These are phyloP conservation scores for Peromyscus nudipes DNA, from an alignment of 2,797 vertebrate species.

Conservation along the genomic window DNA sequence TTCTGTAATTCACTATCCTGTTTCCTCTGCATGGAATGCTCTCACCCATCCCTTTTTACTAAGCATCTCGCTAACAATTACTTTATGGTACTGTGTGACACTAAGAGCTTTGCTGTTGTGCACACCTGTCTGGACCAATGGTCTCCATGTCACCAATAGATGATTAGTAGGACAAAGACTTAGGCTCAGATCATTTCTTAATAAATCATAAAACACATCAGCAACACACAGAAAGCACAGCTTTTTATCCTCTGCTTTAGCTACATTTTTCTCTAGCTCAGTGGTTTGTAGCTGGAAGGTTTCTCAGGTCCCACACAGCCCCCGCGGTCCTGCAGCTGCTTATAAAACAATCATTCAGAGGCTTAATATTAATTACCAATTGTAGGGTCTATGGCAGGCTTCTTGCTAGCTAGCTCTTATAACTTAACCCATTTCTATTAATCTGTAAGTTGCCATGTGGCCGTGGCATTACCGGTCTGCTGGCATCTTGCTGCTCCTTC, in stretches of 20 bases:
- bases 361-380: too few relatives aligned
- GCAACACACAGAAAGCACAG: background rate
- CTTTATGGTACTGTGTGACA: background rate
- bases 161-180: background rate
- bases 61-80: constrained; percentile 13
- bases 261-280: background rate
- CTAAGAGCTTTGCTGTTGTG: background rate
- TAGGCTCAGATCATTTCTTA: background rate
- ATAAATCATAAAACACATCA: background rate
- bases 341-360: too few relatives aligned
- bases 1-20: background rate
- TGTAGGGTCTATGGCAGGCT: too few relatives aligned
- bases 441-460: too few relatives aligned
- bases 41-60: background rate
- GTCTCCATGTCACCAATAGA: background rate
- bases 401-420: too few relatives aligned
- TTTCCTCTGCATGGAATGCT: background rate
- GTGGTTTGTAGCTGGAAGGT: background rate
- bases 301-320: too few relatives aligned
- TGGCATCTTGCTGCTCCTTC: too few relatives aligned
- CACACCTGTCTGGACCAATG: background rate
- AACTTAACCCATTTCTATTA: too few relatives aligned
- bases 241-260: background rate
- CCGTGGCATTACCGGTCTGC: too few relatives aligned
- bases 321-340: too few relatives aligned